Conservation (phyloP, 2,113 vertebrate genomes). For the Lophius piscatorius region DNA sequence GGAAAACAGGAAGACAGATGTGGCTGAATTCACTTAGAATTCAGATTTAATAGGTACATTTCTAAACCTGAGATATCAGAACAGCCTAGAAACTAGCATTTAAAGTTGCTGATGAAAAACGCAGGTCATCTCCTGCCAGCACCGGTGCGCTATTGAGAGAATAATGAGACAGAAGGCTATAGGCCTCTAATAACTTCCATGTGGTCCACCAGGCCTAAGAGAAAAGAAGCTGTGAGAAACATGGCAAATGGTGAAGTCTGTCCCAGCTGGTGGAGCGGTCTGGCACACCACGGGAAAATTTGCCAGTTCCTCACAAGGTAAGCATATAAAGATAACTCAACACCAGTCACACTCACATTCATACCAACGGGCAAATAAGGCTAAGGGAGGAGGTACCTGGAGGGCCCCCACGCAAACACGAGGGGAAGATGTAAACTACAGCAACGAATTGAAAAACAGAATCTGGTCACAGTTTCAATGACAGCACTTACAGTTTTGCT, state of each 20-base stretch:
- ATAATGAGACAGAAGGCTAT: constrained; percentile 26
- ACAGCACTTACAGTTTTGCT: too few species aligned
- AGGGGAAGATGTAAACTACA: too few species aligned
- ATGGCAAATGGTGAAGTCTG: not conserved
- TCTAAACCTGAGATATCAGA: constrained; percentile 18
- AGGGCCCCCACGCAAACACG: too few species aligned
- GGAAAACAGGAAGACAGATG: not conserved
- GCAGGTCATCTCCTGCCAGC: constrained; percentile 15
- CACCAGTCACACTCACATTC: too few species aligned
- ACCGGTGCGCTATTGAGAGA: constrained; percentile 28
- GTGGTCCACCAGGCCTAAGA: constrained; percentile 9
- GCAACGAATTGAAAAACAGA: too few species aligned
- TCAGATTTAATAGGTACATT: constrained; percentile 12
- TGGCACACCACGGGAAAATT: too few species aligned
- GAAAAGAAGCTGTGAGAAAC: not conserved
- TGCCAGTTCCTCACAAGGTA: too few species aligned
- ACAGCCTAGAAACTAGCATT: constrained; percentile 2
- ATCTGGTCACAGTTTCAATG: too few species aligned
- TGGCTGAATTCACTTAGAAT: constrained; percentile 13
- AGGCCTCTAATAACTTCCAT: constrained; percentile 29
- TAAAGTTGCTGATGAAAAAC: constrained; percentile 21
- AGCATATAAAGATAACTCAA: too few species aligned
- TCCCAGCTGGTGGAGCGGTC: too few species aligned
- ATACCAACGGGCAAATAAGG: too few species aligned
- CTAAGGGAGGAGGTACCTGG: too few species aligned